phyloP scores from a whole-genome alignment of 2,888 invertebrate species.

The Rapana venosa region DNA sequence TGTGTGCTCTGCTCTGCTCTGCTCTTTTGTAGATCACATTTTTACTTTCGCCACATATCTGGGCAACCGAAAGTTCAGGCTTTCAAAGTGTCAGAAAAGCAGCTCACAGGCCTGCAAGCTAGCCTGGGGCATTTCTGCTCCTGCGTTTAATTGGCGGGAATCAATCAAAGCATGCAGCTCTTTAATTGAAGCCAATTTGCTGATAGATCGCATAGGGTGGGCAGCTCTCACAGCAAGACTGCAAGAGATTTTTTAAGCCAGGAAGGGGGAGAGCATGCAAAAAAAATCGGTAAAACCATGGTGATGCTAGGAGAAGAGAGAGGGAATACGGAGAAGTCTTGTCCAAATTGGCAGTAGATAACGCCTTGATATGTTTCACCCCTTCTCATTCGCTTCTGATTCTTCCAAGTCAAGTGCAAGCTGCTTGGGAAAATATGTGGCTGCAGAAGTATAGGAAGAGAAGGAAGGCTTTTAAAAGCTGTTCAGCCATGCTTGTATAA shows the following conservation, averaged over 20 bases:
- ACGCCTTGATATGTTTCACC: constrained; percentile 38
- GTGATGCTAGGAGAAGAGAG: background rate
- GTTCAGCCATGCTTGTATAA: constrained; percentile 34
- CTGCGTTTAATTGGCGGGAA: constrained; percentile 45
- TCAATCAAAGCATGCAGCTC: constrained; percentile 42
- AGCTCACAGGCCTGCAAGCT: background rate
- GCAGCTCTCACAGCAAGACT: constrained; percentile 25
- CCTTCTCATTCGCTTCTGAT: constrained; percentile 12
- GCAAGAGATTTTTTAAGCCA: background rate
- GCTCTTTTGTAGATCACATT: too few species aligned
- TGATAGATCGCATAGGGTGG: constrained; percentile 37
- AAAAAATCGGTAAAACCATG: background rate
- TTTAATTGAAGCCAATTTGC: constrained; percentile 47
- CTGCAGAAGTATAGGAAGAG: background rate
- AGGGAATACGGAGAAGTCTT: background rate
- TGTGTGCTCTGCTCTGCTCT: background rate
- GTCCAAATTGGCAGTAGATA: constrained; percentile 39
- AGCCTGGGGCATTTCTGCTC: constrained; percentile 38
- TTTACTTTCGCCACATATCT: background rate
- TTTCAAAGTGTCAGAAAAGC: too few species aligned
- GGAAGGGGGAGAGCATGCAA: background rate
- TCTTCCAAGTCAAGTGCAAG: constrained; percentile 38
- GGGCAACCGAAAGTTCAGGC: background rate
- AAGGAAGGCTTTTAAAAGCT: constrained; percentile 28
- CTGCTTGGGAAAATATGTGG: constrained; percentile 38